phyloP scores from a whole-genome alignment of 2,888 invertebrate genomes.

The Apocheima hispidaria region DNA sequence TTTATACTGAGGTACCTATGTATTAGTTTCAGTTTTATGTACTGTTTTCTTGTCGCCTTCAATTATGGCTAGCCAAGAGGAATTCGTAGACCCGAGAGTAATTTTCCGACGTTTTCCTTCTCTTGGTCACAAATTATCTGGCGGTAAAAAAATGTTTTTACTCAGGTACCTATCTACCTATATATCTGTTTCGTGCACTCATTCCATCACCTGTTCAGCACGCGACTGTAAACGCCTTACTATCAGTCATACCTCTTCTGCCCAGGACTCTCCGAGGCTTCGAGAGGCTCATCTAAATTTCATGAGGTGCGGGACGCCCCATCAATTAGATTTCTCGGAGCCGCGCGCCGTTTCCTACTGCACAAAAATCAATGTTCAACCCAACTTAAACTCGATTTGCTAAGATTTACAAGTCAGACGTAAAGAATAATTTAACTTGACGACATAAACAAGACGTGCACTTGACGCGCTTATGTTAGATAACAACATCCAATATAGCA shows the following conservation, averaged over 20 bases:
- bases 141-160: not conserved
- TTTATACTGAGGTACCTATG: too few species aligned
- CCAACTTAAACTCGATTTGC: not conserved
- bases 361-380: slow-evolving; percentile 27
- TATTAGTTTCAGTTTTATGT: too few species aligned
- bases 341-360: slow-evolving; percentile 38
- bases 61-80: too few species aligned
- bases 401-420: not conserved
- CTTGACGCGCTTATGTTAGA: too few species aligned
- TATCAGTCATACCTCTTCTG: slow-evolving; percentile 26
- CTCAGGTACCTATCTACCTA: too few species aligned
- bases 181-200: not conserved
- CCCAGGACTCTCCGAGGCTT: slow-evolving; percentile 4
- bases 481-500: too few species aligned
- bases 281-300: slow-evolving; percentile 58
- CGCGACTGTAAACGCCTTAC: not conserved
- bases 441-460: not conserved
- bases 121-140: too few species aligned
- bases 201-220: slow-evolving; percentile 5
- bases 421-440: not conserved
- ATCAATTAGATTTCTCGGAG: slow-evolving; percentile 58
- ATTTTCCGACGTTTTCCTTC: too few species aligned
- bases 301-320: slow-evolving; percentile 54
- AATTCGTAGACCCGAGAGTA: too few species aligned
- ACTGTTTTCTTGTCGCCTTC: too few species aligned